A percentile compares a stretch with the other conserved stretches of the same genome.
These are phyloP conservation scores for Clostera curtula DNA, from an alignment of 2,888 invertebrate species.

Conservation along the genomic window DNA sequence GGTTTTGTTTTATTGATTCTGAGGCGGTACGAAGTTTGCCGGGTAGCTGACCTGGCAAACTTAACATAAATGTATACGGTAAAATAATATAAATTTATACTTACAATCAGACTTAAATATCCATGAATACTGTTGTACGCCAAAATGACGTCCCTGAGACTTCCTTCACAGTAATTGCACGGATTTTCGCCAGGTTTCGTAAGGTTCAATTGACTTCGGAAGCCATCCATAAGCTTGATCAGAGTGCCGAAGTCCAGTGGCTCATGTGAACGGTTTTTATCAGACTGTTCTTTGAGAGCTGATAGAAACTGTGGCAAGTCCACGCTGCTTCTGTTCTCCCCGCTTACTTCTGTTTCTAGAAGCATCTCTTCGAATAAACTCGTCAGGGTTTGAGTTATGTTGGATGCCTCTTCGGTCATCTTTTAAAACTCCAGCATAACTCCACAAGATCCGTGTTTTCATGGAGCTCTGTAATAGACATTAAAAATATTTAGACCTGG, in stretches of 20 bases:
- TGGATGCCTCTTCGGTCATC: constrained; percentile 49
- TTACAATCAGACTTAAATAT: constrained; percentile 86
- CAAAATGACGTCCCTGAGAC: constrained; percentile 73
- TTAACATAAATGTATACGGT: too few species aligned
- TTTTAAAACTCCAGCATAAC: constrained; percentile 18
- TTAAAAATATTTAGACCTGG: too few species aligned
- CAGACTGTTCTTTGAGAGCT: constrained; percentile 40
- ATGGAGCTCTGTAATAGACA: constrained; percentile 29
- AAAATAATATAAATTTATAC: constrained; percentile 28
- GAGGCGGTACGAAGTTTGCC: too few species aligned
- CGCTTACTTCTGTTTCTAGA: constrained; percentile 41
- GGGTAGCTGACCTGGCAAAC: too few species aligned
- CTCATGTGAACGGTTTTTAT: constrained; percentile 45
- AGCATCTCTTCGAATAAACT: constrained; percentile 60
- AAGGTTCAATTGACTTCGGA: constrained; percentile 47
- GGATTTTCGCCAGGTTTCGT: constrained; percentile 40
- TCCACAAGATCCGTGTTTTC: constrained; percentile 4
- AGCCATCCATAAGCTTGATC: constrained; percentile 55
- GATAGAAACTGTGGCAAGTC: constrained; percentile 51
- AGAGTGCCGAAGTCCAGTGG: constrained; percentile 54
- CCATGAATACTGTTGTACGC: constrained; percentile 85
- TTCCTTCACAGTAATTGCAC: constrained; percentile 76
- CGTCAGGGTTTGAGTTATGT: constrained; percentile 56
- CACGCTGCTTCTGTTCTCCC: constrained; percentile 44
- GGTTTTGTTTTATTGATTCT: too few species aligned